Conservation (phyloP, 2,888 invertebrate genomes). For the Noctua pronuba region DNA sequence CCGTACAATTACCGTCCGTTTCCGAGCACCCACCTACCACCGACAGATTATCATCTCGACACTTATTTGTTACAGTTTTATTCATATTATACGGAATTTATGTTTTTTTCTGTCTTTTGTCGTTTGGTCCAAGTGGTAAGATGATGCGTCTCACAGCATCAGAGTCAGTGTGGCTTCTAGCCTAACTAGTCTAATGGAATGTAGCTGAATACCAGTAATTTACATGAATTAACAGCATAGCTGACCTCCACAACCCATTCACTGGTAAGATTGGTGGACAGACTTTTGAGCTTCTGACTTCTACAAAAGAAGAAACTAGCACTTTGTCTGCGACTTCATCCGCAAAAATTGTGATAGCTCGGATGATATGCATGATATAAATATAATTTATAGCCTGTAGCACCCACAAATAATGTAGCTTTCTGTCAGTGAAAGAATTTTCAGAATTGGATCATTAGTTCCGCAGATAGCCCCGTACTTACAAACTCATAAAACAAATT, state of each 20-base stretch:
- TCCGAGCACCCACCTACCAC: conserved; percentile 20
- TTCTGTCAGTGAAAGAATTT: too few species aligned
- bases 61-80: conserved; percentile 62
- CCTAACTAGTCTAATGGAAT: background rate
- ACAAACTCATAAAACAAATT: too few species aligned
- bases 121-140: conserved; percentile 32
- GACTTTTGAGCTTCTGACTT: background rate
- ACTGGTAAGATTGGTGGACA: background rate
- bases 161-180: background rate
- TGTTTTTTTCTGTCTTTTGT: conserved; percentile 38
- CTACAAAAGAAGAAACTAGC: too few species aligned
- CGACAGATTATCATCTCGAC: conserved; percentile 53
- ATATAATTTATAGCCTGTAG: too few species aligned
- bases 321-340: too few species aligned
- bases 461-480: too few species aligned
- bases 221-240: background rate
- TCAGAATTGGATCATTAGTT: too few species aligned
- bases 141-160: background rate
- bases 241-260: background rate
- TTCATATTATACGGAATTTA: conserved; percentile 67
- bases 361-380: too few species aligned
- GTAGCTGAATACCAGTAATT: background rate
- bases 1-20: conserved; percentile 34
- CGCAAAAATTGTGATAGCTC: too few species aligned
- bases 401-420: too few species aligned